Percentiles rank a stretch among this genome's conserved stretches.
phyloP scores from a whole-genome alignment of 2,113 vertebrate genomes.

The Lanius collurio region DNA sequence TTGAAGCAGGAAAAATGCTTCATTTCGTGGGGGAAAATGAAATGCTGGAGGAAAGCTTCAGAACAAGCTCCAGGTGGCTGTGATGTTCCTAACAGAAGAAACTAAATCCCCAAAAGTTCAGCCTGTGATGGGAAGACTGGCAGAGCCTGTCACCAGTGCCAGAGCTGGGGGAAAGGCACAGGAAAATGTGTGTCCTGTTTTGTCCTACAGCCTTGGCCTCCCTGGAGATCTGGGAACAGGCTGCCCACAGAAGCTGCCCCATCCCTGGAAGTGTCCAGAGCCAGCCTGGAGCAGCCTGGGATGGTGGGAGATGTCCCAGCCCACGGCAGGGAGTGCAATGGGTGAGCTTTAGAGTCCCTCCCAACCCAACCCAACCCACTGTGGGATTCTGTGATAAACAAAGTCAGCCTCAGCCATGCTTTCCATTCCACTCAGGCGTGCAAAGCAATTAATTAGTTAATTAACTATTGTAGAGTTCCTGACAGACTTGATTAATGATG shows the following conservation, averaged over 20 bases:
- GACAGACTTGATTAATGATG: not conserved
- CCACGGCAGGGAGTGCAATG: not conserved
- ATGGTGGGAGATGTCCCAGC: not conserved
- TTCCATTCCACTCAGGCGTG: not conserved
- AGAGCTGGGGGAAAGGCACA: not conserved
- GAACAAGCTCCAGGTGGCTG: not conserved
- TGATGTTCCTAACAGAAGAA: not conserved
- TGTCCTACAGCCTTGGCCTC: not conserved
- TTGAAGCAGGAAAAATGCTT: not conserved
- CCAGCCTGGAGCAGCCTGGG: not conserved
- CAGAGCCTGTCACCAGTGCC: not conserved
- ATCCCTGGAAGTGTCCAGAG: not conserved
- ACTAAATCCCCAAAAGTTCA: not conserved
- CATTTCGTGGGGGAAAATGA: not conserved
- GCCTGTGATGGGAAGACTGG: not conserved
- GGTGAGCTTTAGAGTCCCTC: not conserved
- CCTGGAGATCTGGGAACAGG: not conserved
- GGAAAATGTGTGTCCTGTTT: fast-evolving
- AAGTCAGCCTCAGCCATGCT: not conserved
- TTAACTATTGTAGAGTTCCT: not conserved
- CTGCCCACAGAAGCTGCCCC: not conserved
- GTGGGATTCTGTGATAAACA: not conserved
- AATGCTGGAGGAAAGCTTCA: not conserved
- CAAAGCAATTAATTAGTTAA: conserved; percentile 21
- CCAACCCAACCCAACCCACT: not conserved